These are phyloP conservation scores for Pararge aegeria DNA, from an alignment of 1,140 invertebrate species.

Conservation along the genomic window DNA sequence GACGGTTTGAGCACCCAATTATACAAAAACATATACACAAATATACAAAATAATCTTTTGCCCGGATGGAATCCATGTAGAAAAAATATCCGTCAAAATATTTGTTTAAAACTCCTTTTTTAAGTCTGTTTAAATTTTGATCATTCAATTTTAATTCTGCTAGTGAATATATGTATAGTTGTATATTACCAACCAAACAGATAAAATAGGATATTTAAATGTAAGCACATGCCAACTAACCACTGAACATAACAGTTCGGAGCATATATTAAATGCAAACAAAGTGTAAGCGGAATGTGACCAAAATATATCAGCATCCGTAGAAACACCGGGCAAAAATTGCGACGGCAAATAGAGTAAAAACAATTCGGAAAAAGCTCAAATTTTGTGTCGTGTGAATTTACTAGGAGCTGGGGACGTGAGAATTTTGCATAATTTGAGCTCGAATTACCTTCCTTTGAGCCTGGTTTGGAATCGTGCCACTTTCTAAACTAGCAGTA, in stretches of 20 bases:
- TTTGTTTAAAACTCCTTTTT: too few species aligned
- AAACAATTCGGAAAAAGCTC: constrained; percentile 17
- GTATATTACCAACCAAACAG: too few species aligned
- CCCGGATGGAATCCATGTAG: too few species aligned
- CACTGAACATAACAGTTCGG: not conserved
- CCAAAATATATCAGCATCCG: constrained; percentile 3
- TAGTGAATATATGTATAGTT: too few species aligned
- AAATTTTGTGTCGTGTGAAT: constrained; percentile 14
- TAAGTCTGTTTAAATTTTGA: too few species aligned
- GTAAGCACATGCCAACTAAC: too few species aligned
- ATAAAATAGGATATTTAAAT: too few species aligned
- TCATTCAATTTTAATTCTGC: too few species aligned
- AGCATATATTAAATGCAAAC: not conserved
- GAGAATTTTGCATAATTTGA: constrained; percentile 12
- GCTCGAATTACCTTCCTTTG: constrained; percentile 10
- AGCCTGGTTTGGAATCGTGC: constrained; percentile 6
- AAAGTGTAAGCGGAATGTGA: not conserved
- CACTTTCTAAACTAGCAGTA: not conserved
- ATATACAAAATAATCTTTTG: too few species aligned
- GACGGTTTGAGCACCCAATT: too few species aligned
- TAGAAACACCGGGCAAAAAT: constrained; percentile 7
- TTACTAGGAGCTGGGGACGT: constrained; percentile 9
- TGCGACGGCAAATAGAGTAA: constrained; percentile 15
- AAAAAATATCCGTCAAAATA: too few species aligned
- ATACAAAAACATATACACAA: too few species aligned